Base-by-base conservation (phyloP, 2,888 invertebrate species). In the Lepeophtheirus nordmannii region DNA sequence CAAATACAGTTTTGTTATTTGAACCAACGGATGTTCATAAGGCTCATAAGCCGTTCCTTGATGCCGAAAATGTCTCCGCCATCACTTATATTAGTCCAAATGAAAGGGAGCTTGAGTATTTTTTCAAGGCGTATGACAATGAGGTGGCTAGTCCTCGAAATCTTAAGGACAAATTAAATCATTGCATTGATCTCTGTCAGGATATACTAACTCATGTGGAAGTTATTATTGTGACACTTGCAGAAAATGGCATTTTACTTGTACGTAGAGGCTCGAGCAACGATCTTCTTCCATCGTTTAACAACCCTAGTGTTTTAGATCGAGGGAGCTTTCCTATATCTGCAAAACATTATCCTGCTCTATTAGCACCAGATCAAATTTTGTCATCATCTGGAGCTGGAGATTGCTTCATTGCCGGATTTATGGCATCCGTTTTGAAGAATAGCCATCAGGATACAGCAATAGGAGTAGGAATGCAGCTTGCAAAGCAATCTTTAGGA, bases 11-110 rank as follows among this genome's bases (percentile, higher is more conserved):
- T 73, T 85, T 67, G 1, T 57, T 63, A 79, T 92, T 85, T 74
- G 92, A 93, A 74, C 90, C 92, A 1, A 91, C 92, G 0, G 91
- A 92, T 72, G 77, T 83, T 72, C 80, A 82, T 70, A 85, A 87
- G 73, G 86, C 88, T 0, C 75, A 76, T 0, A 88, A 86, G 75
- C 83, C 85, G 5, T 46, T 46, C 37, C 85, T 89, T 69, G 72
- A 74, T 46, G 78, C 75, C 12, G 72, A 75, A 12, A 71, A 75
- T 46, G 20, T 46, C 22, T 37, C 40, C n/a, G 46, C 64, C 12
- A 82, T 84, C 70, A 80, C 85, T 1, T 74, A 73, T 67, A 69
- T 71, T 8, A 87, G 89, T 1, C 92, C 93, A 1, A 92, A 93
- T 74, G 73, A 86, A 46, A 80, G 80, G 67, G 92, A 92, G 77